These are phyloP conservation scores for Lysandra bellargus DNA, from an alignment of 2,888 invertebrate species.

Conservation along the genomic window DNA sequence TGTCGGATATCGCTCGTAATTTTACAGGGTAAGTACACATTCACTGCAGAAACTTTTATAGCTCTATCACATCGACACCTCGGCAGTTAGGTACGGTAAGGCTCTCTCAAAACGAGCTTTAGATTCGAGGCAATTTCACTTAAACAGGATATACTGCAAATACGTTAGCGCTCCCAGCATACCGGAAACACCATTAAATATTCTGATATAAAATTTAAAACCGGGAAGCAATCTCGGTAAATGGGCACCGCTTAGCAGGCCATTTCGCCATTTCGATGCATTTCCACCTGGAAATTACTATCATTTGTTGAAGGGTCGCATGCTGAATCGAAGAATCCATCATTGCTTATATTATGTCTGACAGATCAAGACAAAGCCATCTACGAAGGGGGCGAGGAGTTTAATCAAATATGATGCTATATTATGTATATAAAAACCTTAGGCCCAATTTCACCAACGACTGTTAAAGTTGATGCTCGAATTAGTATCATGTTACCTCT, in stretches of 20 bases:
- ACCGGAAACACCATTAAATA: constrained; percentile 45
- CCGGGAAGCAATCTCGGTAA: constrained; percentile 68
- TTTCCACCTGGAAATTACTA: constrained; percentile 75
- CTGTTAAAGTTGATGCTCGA: too few species aligned
- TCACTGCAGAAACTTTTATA: constrained; percentile 1
- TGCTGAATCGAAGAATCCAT: constrained; percentile 49
- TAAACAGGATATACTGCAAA: constrained; percentile 36
- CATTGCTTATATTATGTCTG: not conserved
- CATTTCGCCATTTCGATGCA: constrained; percentile 76
- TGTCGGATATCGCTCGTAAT: not conserved
- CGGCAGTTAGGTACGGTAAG: constrained; percentile 28
- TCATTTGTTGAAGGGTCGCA: constrained; percentile 71
- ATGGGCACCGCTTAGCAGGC: constrained; percentile 72
- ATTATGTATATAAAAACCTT: not conserved
- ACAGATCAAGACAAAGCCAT: not conserved
- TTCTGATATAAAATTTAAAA: constrained; percentile 63
- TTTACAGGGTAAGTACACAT: not conserved
- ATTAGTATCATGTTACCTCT: too few species aligned
- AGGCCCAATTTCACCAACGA: too few species aligned
- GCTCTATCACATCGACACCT: constrained; percentile 27
- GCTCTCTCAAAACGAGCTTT: constrained; percentile 32
- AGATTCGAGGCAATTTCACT: constrained; percentile 32
- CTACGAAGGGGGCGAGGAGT: not conserved
- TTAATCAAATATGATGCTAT: not conserved
- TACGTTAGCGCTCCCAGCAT: constrained; percentile 36